Base-by-base conservation (phyloP, 2,113 vertebrate genomes). In the Coptodon bakossiorum region DNA sequence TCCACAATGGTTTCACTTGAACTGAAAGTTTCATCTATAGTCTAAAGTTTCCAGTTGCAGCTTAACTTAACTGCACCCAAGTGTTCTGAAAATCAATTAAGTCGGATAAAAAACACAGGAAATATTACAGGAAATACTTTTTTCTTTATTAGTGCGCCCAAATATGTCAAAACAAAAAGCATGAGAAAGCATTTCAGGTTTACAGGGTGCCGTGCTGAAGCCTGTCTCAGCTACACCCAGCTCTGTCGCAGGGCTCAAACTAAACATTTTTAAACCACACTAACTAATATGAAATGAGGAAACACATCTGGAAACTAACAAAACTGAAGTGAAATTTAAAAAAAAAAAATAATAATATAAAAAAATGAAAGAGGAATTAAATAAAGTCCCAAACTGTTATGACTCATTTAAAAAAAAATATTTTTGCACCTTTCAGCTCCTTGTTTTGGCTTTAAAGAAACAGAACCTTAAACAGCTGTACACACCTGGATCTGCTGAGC, bases 321-420 rank as follows among this genome's bases (percentile, higher is more conserved):
- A 48, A 48, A 48, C 40, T 12, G 43, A 50, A 50, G 3, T 50
- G 43, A 78, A 78, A 31, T 78, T 7, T 0, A 0, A 5, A 5
- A 43, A 73, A 24, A 71, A 14, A 4, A 1, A 1, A 0, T 17
- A 27, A 73, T 0, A 71, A 73, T 73, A 16, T 73, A 11, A 76
- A 50, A 22, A 76, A 76, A 76, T 7, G 16, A 76, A 76, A 76
- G 71, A n/a, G 45, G 71, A 78, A 50, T 13, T 13, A 31, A 31
- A 50, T 16, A 31, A 76, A 76, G 2, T 52, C 4, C 0, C 43
- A 50, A 29, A 78, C 43, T 0, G 16, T 31, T 10, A 50, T n/a
- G 45, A 31, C 45, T 78, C 16, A 7, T 12, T 19, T 3, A 0
- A 19, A 5, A 4, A 29, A 3, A 1, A 34, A 63, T 7, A 29